Conservation (phyloP, 1,140 invertebrate genomes). For the Mycetomoellerius zeteki region DNA sequence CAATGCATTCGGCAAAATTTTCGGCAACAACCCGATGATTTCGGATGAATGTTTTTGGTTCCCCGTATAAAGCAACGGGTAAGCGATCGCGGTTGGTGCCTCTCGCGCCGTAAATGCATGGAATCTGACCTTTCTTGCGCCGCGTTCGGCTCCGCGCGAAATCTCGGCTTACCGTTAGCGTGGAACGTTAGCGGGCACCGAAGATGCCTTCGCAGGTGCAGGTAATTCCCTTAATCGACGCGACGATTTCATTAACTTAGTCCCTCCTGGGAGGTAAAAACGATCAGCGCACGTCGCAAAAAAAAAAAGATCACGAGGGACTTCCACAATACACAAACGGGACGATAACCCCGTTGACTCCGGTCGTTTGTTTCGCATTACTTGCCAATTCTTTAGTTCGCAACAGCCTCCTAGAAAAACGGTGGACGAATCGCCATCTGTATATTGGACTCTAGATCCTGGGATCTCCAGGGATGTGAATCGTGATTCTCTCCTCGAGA, state of each 20-base stretch:
- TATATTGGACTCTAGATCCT: neutral
- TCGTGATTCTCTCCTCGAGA: neutral
- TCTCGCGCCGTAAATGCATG: conserved; percentile 35
- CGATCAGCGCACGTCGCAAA: neutral
- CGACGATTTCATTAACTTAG: neutral
- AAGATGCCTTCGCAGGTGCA: neutral
- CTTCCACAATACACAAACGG: neutral
- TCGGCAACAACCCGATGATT: neutral
- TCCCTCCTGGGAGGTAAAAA: neutral
- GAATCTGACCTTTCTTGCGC: conserved; percentile 59
- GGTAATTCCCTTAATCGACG: neutral
- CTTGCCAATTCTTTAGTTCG: neutral
- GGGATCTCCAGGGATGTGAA: neutral
- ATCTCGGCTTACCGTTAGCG: conserved; percentile 53
- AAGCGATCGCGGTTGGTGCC: conserved; percentile 11
- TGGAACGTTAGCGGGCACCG: neutral
- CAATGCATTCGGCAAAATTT: neutral
- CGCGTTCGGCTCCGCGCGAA: conserved; percentile 19
- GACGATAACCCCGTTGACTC: neutral
- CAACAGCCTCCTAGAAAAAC: neutral
- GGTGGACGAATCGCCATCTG: neutral
- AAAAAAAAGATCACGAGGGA: neutral
- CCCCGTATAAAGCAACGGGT: neutral
- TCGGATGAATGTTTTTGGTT: neutral
- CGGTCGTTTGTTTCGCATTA: neutral